Evolutionary conservation across 2,888 invertebrate genomes (phyloP), one percentile per base, ranked within the genome.

Genomic region (Sphinx pinastri): DNA sequence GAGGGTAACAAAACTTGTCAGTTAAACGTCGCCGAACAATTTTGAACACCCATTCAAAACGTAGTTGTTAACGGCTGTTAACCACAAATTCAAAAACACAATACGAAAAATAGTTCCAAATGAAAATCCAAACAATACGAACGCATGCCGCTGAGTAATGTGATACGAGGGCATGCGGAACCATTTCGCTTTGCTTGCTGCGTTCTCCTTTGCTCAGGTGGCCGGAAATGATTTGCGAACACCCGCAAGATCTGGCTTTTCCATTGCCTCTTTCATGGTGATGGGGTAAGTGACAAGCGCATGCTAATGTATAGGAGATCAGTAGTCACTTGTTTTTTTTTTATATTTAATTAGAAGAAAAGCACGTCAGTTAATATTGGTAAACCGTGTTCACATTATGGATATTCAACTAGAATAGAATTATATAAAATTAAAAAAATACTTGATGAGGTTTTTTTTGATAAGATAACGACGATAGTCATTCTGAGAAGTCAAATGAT

Each of bases 201-300:
- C 60, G 45, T 54, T 68, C 58, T 67, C 70, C 72, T 73, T 74
- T 76, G 73, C 70, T n/a, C 73, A 67, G 47, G 63, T 55, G 45
- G 38, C 52, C 72, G 72, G 71, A 76, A 78, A 70, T 74, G 73
- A 80, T 79, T 78, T 75, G 73, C 71, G 70, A 76, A 80, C 73
- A 68, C 70, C 71, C 74, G 71, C 70, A 71, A 70, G 58, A 63
- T 68, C 69, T 55, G 59, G 49, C 69, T 57, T 63, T 51, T 38
- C 59, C 54, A 60, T 54, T 54, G 63, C 52, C 63, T 31, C 60
- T 71, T 71, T 59, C 19, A 45, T 52, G 51, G 52, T 69, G 38
- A 13, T 14, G 25, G 31, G 47, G 19, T 69, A 69, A 69, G 51
- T 55, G 45, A 63, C 11, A 45, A 63, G 69, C 54, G 54, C 16